phyloP scores from a whole-genome alignment of 2,113 vertebrate species.

The Chascanopsetta lugubris region DNA sequence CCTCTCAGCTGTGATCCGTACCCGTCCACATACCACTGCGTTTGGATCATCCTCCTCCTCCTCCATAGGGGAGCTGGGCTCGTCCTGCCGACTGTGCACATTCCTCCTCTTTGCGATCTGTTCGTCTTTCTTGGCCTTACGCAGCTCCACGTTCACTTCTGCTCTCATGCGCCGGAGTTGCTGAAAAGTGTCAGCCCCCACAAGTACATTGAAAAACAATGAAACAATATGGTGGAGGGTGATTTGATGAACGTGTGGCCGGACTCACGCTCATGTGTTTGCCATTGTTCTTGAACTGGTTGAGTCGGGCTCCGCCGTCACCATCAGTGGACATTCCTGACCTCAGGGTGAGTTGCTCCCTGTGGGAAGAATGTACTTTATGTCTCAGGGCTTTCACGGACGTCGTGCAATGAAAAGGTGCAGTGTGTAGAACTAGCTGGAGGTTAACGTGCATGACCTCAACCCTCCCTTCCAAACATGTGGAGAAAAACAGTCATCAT shows the following conservation, averaged over 20 bases:
- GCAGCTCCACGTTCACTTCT: constrained; percentile 90
- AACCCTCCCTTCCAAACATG: no score
- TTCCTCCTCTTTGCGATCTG: constrained; percentile 93
- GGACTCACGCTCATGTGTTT: constrained; percentile 80
- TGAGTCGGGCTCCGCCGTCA: constrained; percentile 82
- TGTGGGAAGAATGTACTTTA: not conserved
- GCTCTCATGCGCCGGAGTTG: constrained; percentile 88
- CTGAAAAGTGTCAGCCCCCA: constrained; percentile 61
- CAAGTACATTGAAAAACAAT: not conserved
- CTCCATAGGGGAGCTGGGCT: constrained; percentile 84
- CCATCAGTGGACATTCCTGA: constrained; percentile 85
- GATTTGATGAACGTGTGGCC: rapidly evolving
- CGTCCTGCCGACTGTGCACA: constrained; percentile 85
- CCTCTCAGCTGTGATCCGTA: no score
- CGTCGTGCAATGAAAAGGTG: not conserved
- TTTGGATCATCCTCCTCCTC: constrained; percentile 84
- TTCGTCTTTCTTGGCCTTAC: constrained; percentile 94
- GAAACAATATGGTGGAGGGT: no score
- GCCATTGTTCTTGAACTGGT: constrained; percentile 95
- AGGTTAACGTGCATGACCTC: not conserved
- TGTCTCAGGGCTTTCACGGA: no score
- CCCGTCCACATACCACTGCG: constrained; percentile 78
- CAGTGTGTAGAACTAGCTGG: not conserved
- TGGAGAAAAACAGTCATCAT: no score
- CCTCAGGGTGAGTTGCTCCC: constrained; percentile 21